Evolutionary conservation across 2,113 vertebrate genomes (phyloP), one percentile per base, ranked within the genome.

Genomic region (Pollimyrus isidori): DNA sequence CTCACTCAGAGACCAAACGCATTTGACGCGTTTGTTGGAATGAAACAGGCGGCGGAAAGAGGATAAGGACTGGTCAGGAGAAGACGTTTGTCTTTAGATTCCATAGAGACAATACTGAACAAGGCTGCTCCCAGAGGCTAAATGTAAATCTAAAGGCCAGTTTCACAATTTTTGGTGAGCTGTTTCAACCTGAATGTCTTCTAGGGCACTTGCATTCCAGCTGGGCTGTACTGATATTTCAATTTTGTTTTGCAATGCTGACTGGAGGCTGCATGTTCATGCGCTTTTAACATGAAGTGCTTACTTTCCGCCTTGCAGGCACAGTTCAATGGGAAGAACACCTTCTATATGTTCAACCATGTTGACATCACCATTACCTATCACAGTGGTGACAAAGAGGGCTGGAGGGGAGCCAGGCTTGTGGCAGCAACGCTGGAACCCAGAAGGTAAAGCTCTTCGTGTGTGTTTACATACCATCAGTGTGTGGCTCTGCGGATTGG

Each of bases 291-390:
- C 9, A 10, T 65, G n/a, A 65, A 65, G n/a, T 65, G n/a, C 23
- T 39, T 80, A 42, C 73, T n/a, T 80, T 80, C 73, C 65, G 13
- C 90, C 93, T 91, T 93, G 88, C 91, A 99, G 98, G 92, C 97
- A 39, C 97, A 98, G 89, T 99, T 99, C 93, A 97, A 97, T 91
- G 97, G 97, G 91, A 97, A 96, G 92, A 97, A 98, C 92, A 99
- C 97, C 0, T 99, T 95, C 92, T 99, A 99, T 89, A 94, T 99
- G 91, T 99, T 99, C 95, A 99, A 99, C 93, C 98, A 99, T 0
- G 97, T 99, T 92, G 98, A 99, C 92, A 99, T 99, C 92, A 97
- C 93, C 91, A 98, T 99, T 91, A 92, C 92, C 52, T 99, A 97
- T 94, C 98, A 99, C 92, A 94, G 95, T 76, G 98, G 97, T 91